Evolutionary conservation across 2,797 vertebrate genomes (phyloP).

Genomic region (Macropus fuliginosus): DNA sequence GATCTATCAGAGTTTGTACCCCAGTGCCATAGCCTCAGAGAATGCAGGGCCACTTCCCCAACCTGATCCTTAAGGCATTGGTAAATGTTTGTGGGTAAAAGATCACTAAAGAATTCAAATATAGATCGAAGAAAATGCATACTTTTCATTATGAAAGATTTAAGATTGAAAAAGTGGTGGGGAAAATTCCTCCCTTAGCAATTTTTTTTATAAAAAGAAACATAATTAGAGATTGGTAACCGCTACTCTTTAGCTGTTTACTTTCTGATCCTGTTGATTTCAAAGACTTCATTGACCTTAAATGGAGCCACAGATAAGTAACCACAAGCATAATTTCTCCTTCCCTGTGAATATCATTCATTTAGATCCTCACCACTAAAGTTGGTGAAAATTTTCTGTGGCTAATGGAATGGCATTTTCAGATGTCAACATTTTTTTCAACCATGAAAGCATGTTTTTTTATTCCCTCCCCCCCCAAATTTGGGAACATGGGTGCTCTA

Average conservation of each 20-base stretch:
- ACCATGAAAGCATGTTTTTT: slow-evolving; percentile 58
- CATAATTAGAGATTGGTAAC: slow-evolving; percentile 70
- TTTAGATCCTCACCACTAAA: not conserved
- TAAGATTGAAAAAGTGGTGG: not conserved
- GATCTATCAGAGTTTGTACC: not conserved
- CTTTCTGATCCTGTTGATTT: slow-evolving; percentile 36
- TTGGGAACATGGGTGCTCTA: slow-evolving; percentile 55
- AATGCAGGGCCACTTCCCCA: not conserved
- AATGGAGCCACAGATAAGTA: slow-evolving; percentile 43
- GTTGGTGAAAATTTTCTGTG: slow-evolving; percentile 28
- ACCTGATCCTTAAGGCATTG: not conserved
- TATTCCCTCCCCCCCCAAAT: slow-evolving; percentile 61
- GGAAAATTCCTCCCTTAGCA: slow-evolving; percentile 1
- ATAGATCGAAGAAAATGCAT: not conserved
- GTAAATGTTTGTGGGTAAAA: not conserved
- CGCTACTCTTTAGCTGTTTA: slow-evolving; percentile 51
- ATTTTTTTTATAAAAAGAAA: slow-evolving; percentile 70
- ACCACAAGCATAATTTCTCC: slow-evolving; percentile 21
- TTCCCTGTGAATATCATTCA: not conserved
- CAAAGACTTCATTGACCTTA: slow-evolving; percentile 70
- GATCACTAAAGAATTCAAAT: not conserved
- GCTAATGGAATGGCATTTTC: slow-evolving; percentile 50
- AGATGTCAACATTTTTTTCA: slow-evolving; percentile 24
- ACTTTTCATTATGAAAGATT: not conserved
- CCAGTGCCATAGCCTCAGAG: not conserved